Conservation (phyloP, 2,888 invertebrate genomes). For the Hipparchia semele region DNA sequence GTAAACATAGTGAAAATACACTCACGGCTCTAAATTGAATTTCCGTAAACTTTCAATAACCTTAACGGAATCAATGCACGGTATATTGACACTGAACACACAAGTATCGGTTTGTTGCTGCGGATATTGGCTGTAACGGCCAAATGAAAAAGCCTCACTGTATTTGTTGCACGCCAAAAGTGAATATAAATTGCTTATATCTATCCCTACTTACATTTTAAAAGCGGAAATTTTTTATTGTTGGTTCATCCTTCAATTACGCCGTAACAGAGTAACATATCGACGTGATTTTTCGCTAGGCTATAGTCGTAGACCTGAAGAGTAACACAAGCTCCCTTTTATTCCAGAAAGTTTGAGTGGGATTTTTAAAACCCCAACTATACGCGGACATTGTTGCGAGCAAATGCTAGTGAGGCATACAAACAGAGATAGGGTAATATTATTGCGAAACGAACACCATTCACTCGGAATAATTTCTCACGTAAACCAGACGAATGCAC, state of each 20-base stretch:
- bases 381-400: no score
- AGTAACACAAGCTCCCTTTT: no score
- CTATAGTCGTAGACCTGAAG: no score
- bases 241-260: no score
- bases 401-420: background rate
- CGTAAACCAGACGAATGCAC: conserved; percentile 25
- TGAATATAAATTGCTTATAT: background rate
- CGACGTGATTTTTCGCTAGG: no score
- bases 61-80: conserved; percentile 17
- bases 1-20: background rate
- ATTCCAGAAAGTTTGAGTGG: no score
- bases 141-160: conserved; percentile 9
- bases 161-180: conserved; percentile 8
- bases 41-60: conserved; percentile 14
- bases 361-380: no score
- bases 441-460: background rate
- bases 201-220: no score
- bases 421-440: background rate
- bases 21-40: conserved; percentile 13
- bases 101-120: background rate
- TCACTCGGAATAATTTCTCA: conserved; percentile 24
- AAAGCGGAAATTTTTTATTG: no score
- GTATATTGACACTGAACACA: conserved; percentile 12
- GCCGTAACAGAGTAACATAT: no score
- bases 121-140: conserved; percentile 17